A percentile compares a stretch with the other conserved stretches of the same genome.
These are phyloP conservation scores for Nansenia antarctica DNA, from an alignment of 2,113 vertebrate species.

Conservation along the genomic window DNA sequence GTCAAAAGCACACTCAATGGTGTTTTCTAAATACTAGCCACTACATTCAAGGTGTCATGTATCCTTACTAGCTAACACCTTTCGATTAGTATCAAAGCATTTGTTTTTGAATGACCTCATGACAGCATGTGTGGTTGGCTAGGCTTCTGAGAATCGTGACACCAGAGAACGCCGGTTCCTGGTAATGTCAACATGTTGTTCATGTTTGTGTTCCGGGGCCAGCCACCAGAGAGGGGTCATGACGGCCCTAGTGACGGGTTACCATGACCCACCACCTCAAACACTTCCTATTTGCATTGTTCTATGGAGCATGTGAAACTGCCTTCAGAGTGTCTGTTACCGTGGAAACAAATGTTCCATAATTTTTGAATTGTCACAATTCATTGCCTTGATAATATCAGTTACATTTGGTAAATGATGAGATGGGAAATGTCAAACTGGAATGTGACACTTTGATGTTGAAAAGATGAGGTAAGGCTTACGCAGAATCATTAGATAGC, in stretches of 20 bases:
- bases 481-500: neutral
- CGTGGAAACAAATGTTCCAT: neutral
- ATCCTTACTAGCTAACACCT: too few species aligned
- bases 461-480: neutral
- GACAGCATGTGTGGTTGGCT: neutral
- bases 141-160: conserved; percentile 42
- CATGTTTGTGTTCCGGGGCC: neutral
- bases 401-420: neutral
- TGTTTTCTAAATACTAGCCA: too few species aligned
- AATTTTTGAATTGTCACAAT: too few species aligned
- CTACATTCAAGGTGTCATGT: too few species aligned
- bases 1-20: too few species aligned
- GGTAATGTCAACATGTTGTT: conserved; percentile 44
- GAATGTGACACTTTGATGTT: neutral
- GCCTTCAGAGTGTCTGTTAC: neutral
- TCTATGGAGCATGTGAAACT: neutral
- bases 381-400: too few species aligned
- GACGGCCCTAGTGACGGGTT: neutral
- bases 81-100: too few species aligned
- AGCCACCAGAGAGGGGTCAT: neutral
- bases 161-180: conserved; percentile 34
- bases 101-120: too few species aligned
- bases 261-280: neutral
- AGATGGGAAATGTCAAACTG: neutral
- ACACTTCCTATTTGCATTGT: neutral